Evolutionary conservation across 1,140 invertebrate species (phyloP), one percentile per base, ranked within the genome.

Genomic region (Papilio polyxenes): DNA sequence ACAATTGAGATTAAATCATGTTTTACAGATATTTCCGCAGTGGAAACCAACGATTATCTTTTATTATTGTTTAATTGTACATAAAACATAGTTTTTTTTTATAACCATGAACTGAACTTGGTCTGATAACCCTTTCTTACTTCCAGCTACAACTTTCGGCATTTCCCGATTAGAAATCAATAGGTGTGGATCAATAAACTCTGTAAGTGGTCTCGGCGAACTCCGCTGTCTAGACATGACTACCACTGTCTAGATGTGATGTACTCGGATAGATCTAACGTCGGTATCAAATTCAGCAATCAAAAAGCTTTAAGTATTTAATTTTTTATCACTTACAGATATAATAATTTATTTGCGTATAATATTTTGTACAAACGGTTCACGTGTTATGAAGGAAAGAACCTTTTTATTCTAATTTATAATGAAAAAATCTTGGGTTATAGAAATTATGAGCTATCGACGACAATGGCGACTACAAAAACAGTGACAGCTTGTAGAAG

Each of bases 141-240:
- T n/a, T n/a, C 9, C 4, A 23, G 59, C 23, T 31, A 20, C 20
- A 3, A 23, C 59, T 23, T 65, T 65, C 59, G 20, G 59, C 62
- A 65, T 65, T 31, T 65, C 23, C 62, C 9, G 62, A 23, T 11
- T 13, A 31, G 13, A 65, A 65, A 65, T 65, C 62, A 15, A 65
- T 65, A 65, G 8, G 9, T 65, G 62, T 65, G 23, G 62, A 31
- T 65, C 62, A 65, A 65, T 65, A 65, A 65, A 65, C 62, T 65
- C 11, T 31, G 20, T 11, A 65, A 65, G 62, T 65, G 62, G 62
- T 31, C 62, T 23, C 62, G 17, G 10, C 11, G 9, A 65, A 23
- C 62, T 65, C 23, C 15, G 9, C 62, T 31, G 62, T 65, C 62
- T 65, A 65, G 62, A 65, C 62, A 65, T 23, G 9, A 31, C 20